A percentile compares a stretch with the other conserved stretches of the same genome.
phyloP scores from a whole-genome alignment of 2,888 invertebrate genomes.

The Mylabris sibirica region DNA sequence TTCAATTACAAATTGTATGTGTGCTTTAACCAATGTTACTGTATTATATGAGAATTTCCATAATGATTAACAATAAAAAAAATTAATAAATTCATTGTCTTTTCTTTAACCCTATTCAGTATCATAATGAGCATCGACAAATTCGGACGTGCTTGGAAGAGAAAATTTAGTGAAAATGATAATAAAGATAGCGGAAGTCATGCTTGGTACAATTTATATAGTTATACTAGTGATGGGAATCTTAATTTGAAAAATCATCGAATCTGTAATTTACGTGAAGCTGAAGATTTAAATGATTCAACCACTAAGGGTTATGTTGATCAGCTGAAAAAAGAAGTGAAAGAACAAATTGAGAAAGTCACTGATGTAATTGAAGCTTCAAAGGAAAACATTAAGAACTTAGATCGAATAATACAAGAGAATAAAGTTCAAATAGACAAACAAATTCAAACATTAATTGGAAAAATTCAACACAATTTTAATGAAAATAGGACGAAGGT shows the following conservation, averaged over 20 bases:
- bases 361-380: no score
- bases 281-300: background rate
- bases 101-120: background rate
- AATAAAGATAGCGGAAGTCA: background rate
- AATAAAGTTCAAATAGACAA: no score
- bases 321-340: no score
- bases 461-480: no score
- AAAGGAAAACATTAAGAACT: no score
- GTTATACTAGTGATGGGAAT: background rate
- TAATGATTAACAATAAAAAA: no score
- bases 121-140: background rate
- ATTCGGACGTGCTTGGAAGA: background rate
- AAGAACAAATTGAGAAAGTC: no score
- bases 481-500: no score
- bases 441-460: no score
- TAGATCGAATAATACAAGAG: no score
- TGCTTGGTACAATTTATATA: background rate
- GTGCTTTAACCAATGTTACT: background rate
- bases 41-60: background rate
- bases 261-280: background rate
- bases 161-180: background rate
- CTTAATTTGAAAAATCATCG: background rate
- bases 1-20: no score
- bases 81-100: no score
- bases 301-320: background rate